These are phyloP conservation scores for Drosophila mauritiana DNA, from an alignment of 1,140 invertebrate genomes.

Conservation along the genomic window DNA sequence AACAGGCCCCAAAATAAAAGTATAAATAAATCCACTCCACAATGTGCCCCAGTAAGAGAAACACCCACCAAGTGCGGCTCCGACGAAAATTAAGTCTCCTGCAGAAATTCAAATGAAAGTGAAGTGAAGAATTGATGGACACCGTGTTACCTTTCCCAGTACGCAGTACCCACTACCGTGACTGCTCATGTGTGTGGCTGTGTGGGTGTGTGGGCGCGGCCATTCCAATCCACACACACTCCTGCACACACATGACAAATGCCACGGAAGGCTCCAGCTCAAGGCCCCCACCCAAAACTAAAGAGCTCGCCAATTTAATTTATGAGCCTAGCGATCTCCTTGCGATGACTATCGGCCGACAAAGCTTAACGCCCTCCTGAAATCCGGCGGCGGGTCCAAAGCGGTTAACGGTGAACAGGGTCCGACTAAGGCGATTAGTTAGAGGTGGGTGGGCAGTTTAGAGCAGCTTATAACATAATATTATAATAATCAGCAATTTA, in stretches of 20 bases:
- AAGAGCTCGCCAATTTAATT: slow-evolving; percentile 61
- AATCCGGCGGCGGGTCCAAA: slow-evolving; percentile 15
- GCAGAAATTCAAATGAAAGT: slow-evolving; percentile 66
- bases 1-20: slow-evolving; percentile 47
- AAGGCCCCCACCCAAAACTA: slow-evolving; percentile 1
- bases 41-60: slow-evolving; percentile 53
- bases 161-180: neutral
- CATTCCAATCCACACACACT: slow-evolving; percentile 36
- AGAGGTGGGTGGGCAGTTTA: slow-evolving; percentile 5
- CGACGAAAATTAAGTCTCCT: slow-evolving; percentile 61
- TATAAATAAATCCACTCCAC: slow-evolving; percentile 45
- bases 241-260: slow-evolving; percentile 58
- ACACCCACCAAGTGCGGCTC: slow-evolving; percentile 51
- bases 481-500: too few species aligned
- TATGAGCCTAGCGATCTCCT: slow-evolving; percentile 60
- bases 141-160: slow-evolving; percentile 43
- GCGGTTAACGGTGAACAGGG: slow-evolving; percentile 38
- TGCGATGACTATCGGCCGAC: slow-evolving; percentile 57
- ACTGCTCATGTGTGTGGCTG: neutral
- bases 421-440: slow-evolving; percentile 25
- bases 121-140: slow-evolving; percentile 80
- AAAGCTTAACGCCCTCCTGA: slow-evolving; percentile 61
- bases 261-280: slow-evolving; percentile 10
- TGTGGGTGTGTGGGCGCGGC: slow-evolving; percentile 24
- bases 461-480: too few species aligned